Evolutionary conservation across 1,140 invertebrate genomes (phyloP), one percentile per base, ranked within the genome.

Genomic region (Daktulosphaira vitifoliae): DNA sequence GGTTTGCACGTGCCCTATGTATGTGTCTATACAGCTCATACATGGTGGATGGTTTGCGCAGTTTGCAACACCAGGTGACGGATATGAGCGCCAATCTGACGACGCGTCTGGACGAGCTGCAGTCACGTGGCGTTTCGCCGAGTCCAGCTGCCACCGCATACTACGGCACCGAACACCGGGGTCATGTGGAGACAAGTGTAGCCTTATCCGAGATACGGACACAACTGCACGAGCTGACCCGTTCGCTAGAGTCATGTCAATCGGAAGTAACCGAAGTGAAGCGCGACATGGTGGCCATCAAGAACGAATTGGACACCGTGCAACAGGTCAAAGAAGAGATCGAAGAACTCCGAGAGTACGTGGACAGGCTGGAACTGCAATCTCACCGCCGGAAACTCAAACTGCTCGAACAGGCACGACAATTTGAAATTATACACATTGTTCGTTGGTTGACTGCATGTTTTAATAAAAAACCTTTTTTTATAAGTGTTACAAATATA

Each of bases 41-140:
- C 64, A 65, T 68, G 53, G 53, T 65, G 50, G 51, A 65, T 56
- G 50, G 67, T 56, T 44, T 66, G 54, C 71, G 66, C 80, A 91
- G 89, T 86, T 87, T 92, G 81, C 90, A 92, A 82, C 89, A 90
- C 82, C 90, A 92, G 86, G 88, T 92, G 83, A 89, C 87, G 82
- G 87, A 91, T 80, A 92, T 93, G 90, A 92, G 88, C 79, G 90
- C 90, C 85, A 92, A 91, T 82, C 83, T 92, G 79, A 87, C 85
- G 76, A 84, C 87, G 72, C 90, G 92, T 81, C 81, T 92, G 81
- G 89, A 92, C 79, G 88, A 92, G 79, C 84, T 92, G 77, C 88
- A 90, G 73, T 71, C 72, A 76, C 81, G 86, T 71, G 72, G 74
- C 65, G 68, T 67, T 46, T 84, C 86, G 70, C 88, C 92, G 77